Percentiles rank a stretch among this genome's conserved stretches.
phyloP scores from a whole-genome alignment of 2,797 vertebrate species.

The Denticeps clupeoides region DNA sequence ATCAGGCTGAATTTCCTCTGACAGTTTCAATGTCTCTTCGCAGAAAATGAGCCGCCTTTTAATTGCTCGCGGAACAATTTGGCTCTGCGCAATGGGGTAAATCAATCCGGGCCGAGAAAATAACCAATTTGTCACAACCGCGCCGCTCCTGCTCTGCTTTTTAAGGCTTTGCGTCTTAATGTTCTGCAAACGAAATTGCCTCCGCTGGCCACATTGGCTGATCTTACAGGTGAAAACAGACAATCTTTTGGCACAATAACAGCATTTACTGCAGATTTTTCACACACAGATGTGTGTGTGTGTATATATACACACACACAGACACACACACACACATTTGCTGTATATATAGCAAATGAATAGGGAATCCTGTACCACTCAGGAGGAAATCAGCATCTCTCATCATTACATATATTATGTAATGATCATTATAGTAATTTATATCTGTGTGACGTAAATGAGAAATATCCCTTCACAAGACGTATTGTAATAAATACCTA shows the following conservation, averaged over 20 bases:
- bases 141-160: not conserved
- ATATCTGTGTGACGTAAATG: too few relatives aligned
- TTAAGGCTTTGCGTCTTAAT: not conserved
- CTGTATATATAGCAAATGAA: too few relatives aligned
- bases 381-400: too few relatives aligned
- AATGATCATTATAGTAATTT: too few relatives aligned
- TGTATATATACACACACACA: too few relatives aligned
- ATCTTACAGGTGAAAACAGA: constrained; percentile 6
- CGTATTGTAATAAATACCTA: too few relatives aligned
- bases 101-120: constrained; percentile 14
- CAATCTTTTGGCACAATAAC: not conserved
- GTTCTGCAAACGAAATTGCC: constrained; percentile 6
- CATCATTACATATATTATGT: too few relatives aligned
- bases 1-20: constrained; percentile 10
- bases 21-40: constrained; percentile 19
- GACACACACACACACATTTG: too few relatives aligned
- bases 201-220: constrained; percentile 10
- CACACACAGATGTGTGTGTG: not conserved
- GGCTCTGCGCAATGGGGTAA: constrained; percentile 11
- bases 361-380: too few relatives aligned
- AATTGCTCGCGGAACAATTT: constrained; percentile 23
- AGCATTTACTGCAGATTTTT: not conserved
- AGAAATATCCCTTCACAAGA: too few relatives aligned
- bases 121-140: not conserved
- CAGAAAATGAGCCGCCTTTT: constrained; percentile 19